Conservation (phyloP, 92 coral and sea anemone species). For the Parazoanthus atlanticus region DNA sequence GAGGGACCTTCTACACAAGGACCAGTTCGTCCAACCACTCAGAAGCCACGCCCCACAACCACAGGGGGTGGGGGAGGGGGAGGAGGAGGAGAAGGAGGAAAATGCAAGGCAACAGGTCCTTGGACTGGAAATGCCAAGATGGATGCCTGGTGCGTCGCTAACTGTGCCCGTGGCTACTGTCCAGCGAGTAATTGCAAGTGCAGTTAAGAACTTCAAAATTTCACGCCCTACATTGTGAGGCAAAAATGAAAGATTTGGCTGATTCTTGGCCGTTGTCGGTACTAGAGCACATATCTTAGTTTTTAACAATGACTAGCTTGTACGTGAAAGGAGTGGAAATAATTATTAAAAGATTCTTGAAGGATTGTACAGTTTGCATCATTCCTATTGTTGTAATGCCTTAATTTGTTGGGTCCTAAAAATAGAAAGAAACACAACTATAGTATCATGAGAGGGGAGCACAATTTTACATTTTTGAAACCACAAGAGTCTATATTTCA, state of each 20-base stretch:
- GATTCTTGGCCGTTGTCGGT: neutral
- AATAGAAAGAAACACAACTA: too few relatives aligned
- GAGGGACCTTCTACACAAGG: neutral
- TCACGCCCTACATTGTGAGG: neutral
- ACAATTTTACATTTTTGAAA: too few relatives aligned
- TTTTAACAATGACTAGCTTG: neutral
- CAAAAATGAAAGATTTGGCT: neutral
- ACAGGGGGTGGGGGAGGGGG: constrained; percentile 42
- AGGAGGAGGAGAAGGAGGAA: neutral
- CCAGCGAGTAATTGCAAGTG: constrained; percentile 65
- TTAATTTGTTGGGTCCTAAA: too few relatives aligned
- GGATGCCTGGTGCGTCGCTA: constrained; percentile 67
- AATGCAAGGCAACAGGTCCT: constrained; percentile 61
- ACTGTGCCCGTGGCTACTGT: constrained; percentile 67
- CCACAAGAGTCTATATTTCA: too few relatives aligned
- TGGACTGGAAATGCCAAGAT: constrained; percentile 62
- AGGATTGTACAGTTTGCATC: too few relatives aligned
- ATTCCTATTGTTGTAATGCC: too few relatives aligned
- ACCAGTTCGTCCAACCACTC: constrained; percentile 18
- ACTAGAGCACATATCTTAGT: neutral
- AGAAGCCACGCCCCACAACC: constrained; percentile 34
- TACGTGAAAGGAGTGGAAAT: too few relatives aligned
- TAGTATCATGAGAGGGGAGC: too few relatives aligned
- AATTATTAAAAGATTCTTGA: too few relatives aligned
- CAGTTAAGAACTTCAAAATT: constrained; percentile 19